Evolutionary conservation across 2,797 vertebrate genomes (phyloP), one percentile per base, ranked within the genome.

Genomic region (Myripristis murdjan): DNA sequence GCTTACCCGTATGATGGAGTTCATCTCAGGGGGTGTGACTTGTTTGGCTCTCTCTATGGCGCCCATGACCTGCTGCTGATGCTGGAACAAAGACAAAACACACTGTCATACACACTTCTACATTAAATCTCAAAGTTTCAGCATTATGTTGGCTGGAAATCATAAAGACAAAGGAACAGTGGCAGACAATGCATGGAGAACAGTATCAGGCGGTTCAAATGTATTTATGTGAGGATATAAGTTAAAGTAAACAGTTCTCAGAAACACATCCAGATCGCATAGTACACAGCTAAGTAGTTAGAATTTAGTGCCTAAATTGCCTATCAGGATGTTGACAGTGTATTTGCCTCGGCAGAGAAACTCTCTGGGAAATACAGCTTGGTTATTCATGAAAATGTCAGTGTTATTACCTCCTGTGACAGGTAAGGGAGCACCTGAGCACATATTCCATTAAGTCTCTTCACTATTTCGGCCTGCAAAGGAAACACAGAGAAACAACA

Each of bases 361-460:
- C 33, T 35, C 28, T 31, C 6, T 3, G 3, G 28, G 3, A 31
- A 6, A 3, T 6, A 31, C 31, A 33, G 35, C 14, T 16, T 43
- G 15, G 41, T n/a, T 3, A 43, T 15, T 51, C 23, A 55, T 28
- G n/a, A 39, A 26, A 15, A 43, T 18, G 56, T 24, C 20, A 16
- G 53, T 6, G 20, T 70, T 37, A 10, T 83, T 94, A 99, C 98
- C 97, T 99, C 98, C 92, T 99, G 98, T 15, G 98, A 99, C 88
- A 99, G 96, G 91, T 98, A 99, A 66, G 98, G 98, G 87, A 99
- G 94, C 84, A 99, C 98, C 91, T 99, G 98, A 48, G 98, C 98
- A 71, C 98, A 99, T 81, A 99, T 99, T 47, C 97, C 98, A 3
- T 99, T 99, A 91, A 99, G 93, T 94, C 98, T 94, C 94, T 99